These are phyloP conservation scores for Pseudanteris insignis DNA, from an alignment of 2,888 invertebrate genomes.

Conservation along the genomic window DNA sequence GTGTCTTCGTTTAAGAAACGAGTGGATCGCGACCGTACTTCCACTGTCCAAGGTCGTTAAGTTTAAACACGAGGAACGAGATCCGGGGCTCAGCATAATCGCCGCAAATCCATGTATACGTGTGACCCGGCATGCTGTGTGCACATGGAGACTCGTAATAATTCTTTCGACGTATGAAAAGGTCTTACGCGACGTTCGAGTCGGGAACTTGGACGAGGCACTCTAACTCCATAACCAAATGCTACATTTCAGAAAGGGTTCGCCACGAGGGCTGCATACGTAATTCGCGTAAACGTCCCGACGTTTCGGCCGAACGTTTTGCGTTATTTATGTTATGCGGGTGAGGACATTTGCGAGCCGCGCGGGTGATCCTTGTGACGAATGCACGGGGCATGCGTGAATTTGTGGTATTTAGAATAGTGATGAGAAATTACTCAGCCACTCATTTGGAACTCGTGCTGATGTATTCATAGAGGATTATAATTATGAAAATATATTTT, in stretches of 20 bases:
- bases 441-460: too few species aligned
- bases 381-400: too few species aligned
- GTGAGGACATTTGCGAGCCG: not conserved
- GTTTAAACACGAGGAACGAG: conserved; percentile 41
- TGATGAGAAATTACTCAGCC: too few species aligned
- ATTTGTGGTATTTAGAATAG: too few species aligned
- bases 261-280: conserved; percentile 28
- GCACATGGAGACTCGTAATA: conserved; percentile 24
- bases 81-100: conserved; percentile 48
- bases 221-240: conserved; percentile 27
- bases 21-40: conserved; percentile 23
- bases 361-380: too few species aligned
- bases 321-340: conserved; percentile 22
- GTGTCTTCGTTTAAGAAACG: conserved; percentile 10
- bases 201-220: conserved; percentile 14
- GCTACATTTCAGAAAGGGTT: conserved; percentile 22
- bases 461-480: too few species aligned
- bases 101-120: conserved; percentile 31
- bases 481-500: too few species aligned
- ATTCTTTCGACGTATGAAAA: conserved; percentile 28
- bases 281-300: conserved; percentile 22
- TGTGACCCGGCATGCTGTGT: not conserved
- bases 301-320: conserved; percentile 2
- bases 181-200: conserved; percentile 17
- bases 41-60: conserved; percentile 28